phyloP scores from a whole-genome alignment of 1,140 invertebrate species.

The Portunus trituberculatus region DNA sequence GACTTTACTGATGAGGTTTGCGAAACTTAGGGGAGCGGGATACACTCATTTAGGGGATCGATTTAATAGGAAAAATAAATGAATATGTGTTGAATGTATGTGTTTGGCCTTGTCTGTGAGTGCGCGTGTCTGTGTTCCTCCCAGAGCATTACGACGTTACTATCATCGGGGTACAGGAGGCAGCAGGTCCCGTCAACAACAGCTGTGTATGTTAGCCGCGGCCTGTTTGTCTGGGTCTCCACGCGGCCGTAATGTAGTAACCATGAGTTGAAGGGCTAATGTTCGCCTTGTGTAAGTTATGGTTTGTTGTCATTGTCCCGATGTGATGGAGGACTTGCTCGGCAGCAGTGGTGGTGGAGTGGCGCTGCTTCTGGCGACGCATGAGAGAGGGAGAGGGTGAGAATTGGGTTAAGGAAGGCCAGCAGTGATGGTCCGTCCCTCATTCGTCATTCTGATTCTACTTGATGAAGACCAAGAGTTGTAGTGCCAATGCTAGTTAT shows the following conservation, averaged over 20 bases:
- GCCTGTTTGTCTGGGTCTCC: background rate
- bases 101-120: background rate
- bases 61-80: too few species aligned
- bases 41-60: too few species aligned
- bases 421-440: background rate
- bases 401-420: background rate
- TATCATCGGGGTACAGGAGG: background rate
- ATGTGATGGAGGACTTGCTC: background rate
- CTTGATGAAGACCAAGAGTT: too few species aligned
- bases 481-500: too few species aligned
- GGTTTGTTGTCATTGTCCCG: slow-evolving; percentile 2
- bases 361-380: background rate
- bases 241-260: slow-evolving; percentile 18
- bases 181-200: background rate
- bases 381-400: slow-evolving; percentile 38
- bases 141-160: background rate
- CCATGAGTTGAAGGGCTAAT: slow-evolving; percentile 7
- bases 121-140: background rate
- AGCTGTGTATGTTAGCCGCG: slow-evolving; percentile 16
- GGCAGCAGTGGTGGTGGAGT: background rate
- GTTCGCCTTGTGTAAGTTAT: slow-evolving; percentile 4
- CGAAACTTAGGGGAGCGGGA: too few species aligned
- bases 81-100: background rate
- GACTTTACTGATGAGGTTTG: too few species aligned
- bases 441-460: too few species aligned